Evolutionary conservation across 2,797 vertebrate genomes (phyloP).

Genomic region (Cyprinodon diabolis): DNA sequence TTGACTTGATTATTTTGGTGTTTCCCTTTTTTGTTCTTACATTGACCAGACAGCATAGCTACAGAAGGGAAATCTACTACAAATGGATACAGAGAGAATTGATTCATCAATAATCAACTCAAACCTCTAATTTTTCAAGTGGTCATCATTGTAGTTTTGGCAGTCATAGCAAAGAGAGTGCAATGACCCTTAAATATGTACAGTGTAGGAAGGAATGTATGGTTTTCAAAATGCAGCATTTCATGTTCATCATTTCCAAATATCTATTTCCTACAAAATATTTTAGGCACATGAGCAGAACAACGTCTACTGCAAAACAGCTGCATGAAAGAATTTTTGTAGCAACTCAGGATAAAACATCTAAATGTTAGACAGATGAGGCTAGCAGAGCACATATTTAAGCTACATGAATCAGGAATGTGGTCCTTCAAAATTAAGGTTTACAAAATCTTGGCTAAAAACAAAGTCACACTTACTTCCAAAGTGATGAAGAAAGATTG

Average conservation of each 20-base stretch:
- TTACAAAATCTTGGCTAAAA: slow-evolving; percentile 23
- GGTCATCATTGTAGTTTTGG: slow-evolving; percentile 19
- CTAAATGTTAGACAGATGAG: slow-evolving; percentile 32
- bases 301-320: slow-evolving; percentile 60
- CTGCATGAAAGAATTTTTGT: slow-evolving; percentile 54
- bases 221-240: slow-evolving; percentile 59
- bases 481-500: slow-evolving; percentile 26
- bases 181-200: slow-evolving; percentile 21
- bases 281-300: slow-evolving; percentile 70
- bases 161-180: slow-evolving; percentile 27
- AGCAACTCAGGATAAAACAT: slow-evolving; percentile 23
- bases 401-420: background rate
- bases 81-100: slow-evolving; percentile 38
- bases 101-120: slow-evolving; percentile 26
- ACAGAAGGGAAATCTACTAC: slow-evolving; percentile 40
- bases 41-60: slow-evolving; percentile 33
- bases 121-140: slow-evolving; percentile 24
- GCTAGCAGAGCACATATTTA: background rate
- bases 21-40: slow-evolving; percentile 38
- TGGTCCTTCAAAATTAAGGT: slow-evolving; percentile 7
- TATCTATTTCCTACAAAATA: slow-evolving; percentile 49
- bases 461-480: slow-evolving; percentile 40
- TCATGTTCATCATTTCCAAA: slow-evolving; percentile 34
- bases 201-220: slow-evolving; percentile 34
- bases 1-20: slow-evolving; percentile 32